Evolutionary conservation across 2,113 vertebrate genomes (phyloP).

Genomic region (Nannobrachium achirus): DNA sequence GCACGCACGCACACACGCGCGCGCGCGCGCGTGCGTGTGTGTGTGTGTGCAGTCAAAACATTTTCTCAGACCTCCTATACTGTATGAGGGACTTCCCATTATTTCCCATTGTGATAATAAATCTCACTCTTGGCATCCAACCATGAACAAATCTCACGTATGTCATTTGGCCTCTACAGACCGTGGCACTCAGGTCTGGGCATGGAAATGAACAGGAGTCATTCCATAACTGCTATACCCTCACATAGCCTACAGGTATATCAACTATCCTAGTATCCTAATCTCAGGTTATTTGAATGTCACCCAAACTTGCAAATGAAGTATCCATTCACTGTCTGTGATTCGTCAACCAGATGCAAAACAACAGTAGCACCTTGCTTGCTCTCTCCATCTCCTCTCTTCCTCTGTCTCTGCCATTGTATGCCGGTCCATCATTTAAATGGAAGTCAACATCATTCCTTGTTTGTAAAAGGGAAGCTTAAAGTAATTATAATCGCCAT

Average conservation of each 20-base stretch:
- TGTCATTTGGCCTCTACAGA: background rate
- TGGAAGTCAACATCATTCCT: too few species aligned
- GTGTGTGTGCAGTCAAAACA: too few species aligned
- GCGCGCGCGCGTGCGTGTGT: too few species aligned
- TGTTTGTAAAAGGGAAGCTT: background rate
- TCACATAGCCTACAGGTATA: background rate
- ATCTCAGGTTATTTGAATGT: constrained; percentile 71
- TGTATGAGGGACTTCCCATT: background rate
- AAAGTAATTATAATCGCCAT: constrained; percentile 21
- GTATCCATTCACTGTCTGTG: constrained; percentile 36
- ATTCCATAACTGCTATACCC: background rate
- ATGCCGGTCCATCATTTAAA: background rate
- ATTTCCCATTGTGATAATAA: background rate
- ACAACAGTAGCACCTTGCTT: constrained; percentile 28
- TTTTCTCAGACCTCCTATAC: background rate
- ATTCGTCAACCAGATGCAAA: constrained; percentile 71
- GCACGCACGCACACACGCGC: too few species aligned
- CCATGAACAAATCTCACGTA: background rate
- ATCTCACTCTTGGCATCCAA: background rate
- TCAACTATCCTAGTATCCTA: background rate
- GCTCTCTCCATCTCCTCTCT: background rate
- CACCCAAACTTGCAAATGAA: constrained; percentile 67
- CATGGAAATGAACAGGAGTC: background rate
- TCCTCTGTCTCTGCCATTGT: background rate
- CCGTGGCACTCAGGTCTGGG: background rate